Percentiles rank a stretch among this genome's conserved stretches.
phyloP scores from a whole-genome alignment of 2,888 invertebrate genomes.

The Thereva unica region DNA sequence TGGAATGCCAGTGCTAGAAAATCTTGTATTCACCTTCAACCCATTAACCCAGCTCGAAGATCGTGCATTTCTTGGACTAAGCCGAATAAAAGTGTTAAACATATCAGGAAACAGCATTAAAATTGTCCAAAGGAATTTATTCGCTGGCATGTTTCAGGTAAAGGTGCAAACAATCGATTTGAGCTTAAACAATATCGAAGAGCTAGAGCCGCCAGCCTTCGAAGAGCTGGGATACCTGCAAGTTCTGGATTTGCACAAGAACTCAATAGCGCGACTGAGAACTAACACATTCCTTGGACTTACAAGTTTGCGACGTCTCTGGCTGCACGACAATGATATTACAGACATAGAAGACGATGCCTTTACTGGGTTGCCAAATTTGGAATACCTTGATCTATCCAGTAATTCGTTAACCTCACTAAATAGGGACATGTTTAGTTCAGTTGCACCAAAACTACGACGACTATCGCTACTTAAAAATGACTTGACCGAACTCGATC shows the following conservation, averaged over 20 bases:
- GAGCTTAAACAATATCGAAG: no score
- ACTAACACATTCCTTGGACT: conserved; percentile 47
- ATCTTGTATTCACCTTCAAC: no score
- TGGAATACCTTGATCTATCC: conserved; percentile 51
- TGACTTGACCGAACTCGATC: conserved; percentile 47
- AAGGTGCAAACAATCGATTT: no score
- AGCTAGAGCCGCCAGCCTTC: no score
- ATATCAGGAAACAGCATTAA: not conserved
- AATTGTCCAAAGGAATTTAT: not conserved
- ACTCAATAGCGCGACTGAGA: conserved; percentile 48
- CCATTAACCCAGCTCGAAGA: no score
- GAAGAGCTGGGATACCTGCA: no score
- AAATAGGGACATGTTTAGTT: conserved; percentile 47
- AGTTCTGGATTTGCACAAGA: conserved; percentile 33
- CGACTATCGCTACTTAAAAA: conserved; percentile 49
- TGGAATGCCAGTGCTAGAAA: no score
- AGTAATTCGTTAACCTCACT: conserved; percentile 48
- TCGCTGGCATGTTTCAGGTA: not conserved
- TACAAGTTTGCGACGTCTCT: conserved; percentile 47
- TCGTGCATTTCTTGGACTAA: no score
- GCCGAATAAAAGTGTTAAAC: no score
- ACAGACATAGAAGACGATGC: conserved; percentile 45
- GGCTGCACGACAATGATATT: conserved; percentile 50
- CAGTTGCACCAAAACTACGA: conserved; percentile 45
- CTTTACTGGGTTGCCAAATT: conserved; percentile 46